These are phyloP conservation scores for Isoperla grammatica DNA, from an alignment of 2,888 invertebrate genomes.

Conservation along the genomic window DNA sequence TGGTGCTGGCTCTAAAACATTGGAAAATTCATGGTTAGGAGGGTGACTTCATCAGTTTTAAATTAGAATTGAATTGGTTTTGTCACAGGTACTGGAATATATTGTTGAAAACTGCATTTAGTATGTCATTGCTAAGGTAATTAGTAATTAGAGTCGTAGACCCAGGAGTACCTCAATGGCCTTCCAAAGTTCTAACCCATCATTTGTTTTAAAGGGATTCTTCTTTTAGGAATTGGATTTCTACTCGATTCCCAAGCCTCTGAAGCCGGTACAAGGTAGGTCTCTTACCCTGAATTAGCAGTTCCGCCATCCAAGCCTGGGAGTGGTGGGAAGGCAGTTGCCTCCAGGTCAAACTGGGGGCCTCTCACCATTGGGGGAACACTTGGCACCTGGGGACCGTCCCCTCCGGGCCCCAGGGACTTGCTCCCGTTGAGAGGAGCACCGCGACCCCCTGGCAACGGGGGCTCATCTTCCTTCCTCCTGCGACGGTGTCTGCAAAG, in stretches of 20 bases:
- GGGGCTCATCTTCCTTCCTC: conserved; percentile 42
- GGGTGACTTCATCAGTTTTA: conserved; percentile 20
- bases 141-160: no score
- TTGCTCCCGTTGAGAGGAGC: conserved; percentile 16
- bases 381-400: conserved; percentile 24
- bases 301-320: conserved; percentile 55
- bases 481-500: conserved; percentile 42
- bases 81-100: no score
- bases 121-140: no score
- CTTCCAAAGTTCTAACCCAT: no score
- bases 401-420: conserved; percentile 8
- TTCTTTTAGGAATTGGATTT: no score
- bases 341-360: conserved; percentile 71
- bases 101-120: no score
- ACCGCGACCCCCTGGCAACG: not conserved
- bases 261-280: no score
- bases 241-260: no score
- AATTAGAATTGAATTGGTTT: no score
- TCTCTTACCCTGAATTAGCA: not conserved
- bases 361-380: conserved; percentile 46
- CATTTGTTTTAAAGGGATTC: no score
- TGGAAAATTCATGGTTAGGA: conserved; percentile 15
- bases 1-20: not conserved
- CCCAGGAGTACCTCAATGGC: no score
- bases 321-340: conserved; percentile 73